Base-by-base conservation (phyloP, 2,797 vertebrate genomes). In the Pangasius larnaudii region DNA sequence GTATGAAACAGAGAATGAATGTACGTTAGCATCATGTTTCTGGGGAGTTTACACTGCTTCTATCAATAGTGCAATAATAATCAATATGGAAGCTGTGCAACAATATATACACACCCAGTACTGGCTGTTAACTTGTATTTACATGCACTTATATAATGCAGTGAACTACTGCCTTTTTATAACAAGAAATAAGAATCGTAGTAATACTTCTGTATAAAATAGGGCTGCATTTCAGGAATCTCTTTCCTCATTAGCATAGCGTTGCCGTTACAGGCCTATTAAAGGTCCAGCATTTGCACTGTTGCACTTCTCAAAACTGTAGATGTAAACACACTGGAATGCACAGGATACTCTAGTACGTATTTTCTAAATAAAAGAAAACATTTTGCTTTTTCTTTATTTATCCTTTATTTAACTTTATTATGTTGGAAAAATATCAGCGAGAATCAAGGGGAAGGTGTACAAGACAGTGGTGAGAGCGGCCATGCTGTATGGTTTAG, bases 101-200 rank as follows among this genome's bases (percentile, higher is more conserved):
- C 86, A 81, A 86, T 84, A 46, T 89, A 87, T 71, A 80, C 74
- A 61, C 5, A 42, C 80, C 85, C 80, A 89, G 46, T 74, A 90
- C 86, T 86, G 65, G 71, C 84, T 87, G 51, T 86, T 75, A 80
- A 49, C 78, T 74, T 72, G n/a, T 58, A 63, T 81, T 77, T 86
- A 75, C 53, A 30, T 9, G n/a, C 49, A 53, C 24, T 53, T 77
- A 19, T n/a, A 80, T 80, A 78, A 87, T 78, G 51, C 69, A 71
- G 59, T 67, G 30, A 86, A 90, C 46, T 85, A 72, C 72, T 83
- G 75, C 33, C 65, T 18, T 74, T 79, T 61, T 78, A 85, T 59
- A 71, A 69, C 11, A 63, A 46, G 7, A 46, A 63, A 82, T 27
- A 63, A n/a, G 36, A 82, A 81, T 61, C 39, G 46, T 9, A 58